Percentiles rank a stretch among this genome's conserved stretches.
Evolutionary conservation across 92 coral and sea anemone species (phyloP).

Genomic region (Pocillopora meandrina): DNA sequence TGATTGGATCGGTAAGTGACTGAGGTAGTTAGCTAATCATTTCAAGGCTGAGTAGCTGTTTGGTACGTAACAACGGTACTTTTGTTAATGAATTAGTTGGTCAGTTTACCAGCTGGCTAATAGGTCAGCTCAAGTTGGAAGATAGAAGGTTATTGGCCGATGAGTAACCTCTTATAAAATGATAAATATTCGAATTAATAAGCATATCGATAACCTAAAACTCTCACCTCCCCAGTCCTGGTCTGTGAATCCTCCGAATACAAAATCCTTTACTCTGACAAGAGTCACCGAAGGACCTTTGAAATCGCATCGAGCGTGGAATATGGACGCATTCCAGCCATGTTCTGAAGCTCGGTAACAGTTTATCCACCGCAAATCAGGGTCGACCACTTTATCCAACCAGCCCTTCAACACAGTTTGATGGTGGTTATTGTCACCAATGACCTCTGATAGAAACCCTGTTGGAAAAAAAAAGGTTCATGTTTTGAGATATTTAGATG

Average conservation of each 20-base stretch:
- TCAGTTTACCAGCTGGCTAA: background rate
- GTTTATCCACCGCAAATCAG: conserved; percentile 26
- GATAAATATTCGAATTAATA: background rate
- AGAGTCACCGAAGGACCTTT: conserved; percentile 42
- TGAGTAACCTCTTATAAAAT: background rate
- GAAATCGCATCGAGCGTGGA: conserved; percentile 30
- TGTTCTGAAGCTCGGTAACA: conserved; percentile 31
- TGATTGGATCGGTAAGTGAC: too few relatives aligned
- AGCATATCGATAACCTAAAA: background rate
- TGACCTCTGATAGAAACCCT: conserved; percentile 16
- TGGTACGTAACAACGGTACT: too few relatives aligned
- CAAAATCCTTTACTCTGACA: background rate
- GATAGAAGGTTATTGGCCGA: background rate
- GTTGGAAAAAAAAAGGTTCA: background rate
- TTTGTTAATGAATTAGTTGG: too few relatives aligned
- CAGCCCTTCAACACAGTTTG: background rate
- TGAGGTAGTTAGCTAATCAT: too few relatives aligned
- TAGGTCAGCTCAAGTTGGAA: background rate
- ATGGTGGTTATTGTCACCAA: background rate
- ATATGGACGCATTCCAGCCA: conserved; percentile 35
- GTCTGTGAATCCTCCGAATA: conserved; percentile 39
- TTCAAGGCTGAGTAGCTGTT: too few relatives aligned
- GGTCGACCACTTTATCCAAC: background rate
- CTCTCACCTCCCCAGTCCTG: conserved; percentile 32
- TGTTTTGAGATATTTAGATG: background rate